A percentile compares a stretch with the other conserved stretches of the same genome.
Evolutionary conservation across 2,113 vertebrate species (phyloP).

Genomic region (Shinisaurus crocodilurus): DNA sequence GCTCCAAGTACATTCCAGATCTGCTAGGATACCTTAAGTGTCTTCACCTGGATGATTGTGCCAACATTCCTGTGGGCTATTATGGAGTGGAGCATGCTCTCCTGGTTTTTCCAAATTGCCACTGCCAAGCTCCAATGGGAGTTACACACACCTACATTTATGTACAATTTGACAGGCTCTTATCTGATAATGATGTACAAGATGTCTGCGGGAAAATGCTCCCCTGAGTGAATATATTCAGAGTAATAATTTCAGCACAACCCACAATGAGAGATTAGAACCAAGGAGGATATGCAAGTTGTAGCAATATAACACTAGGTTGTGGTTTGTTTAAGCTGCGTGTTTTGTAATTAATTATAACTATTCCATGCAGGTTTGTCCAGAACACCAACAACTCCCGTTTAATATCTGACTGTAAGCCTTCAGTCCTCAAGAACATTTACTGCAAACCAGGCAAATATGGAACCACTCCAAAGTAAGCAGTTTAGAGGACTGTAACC

Average conservation of each 20-base stretch:
- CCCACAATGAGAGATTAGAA: constrained; percentile 15
- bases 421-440: not conserved
- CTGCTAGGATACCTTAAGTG: constrained; percentile 67
- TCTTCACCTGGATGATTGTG: constrained; percentile 64
- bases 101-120: not conserved
- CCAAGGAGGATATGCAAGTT: constrained; percentile 30
- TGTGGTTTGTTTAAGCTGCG: constrained; percentile 37
- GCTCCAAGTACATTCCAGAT: constrained; percentile 70
- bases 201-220: constrained; percentile 49
- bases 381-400: constrained; percentile 20
- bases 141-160: constrained; percentile 24
- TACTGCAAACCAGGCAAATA: not conserved
- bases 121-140: constrained; percentile 23
- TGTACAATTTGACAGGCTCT: constrained; percentile 34
- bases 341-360: constrained; percentile 41
- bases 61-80: constrained; percentile 65
- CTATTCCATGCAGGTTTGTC: constrained; percentile 13
- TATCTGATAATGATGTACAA: constrained; percentile 35
- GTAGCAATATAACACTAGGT: constrained; percentile 29
- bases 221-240: not conserved
- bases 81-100: constrained; percentile 28
- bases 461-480: not conserved
- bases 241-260: not conserved
- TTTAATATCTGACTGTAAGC: constrained; percentile 3
- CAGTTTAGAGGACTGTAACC: constrained; percentile 17